Evolutionary conservation across 2,888 invertebrate species (phyloP).

Genomic region (Meiosimyza platycephala): DNA sequence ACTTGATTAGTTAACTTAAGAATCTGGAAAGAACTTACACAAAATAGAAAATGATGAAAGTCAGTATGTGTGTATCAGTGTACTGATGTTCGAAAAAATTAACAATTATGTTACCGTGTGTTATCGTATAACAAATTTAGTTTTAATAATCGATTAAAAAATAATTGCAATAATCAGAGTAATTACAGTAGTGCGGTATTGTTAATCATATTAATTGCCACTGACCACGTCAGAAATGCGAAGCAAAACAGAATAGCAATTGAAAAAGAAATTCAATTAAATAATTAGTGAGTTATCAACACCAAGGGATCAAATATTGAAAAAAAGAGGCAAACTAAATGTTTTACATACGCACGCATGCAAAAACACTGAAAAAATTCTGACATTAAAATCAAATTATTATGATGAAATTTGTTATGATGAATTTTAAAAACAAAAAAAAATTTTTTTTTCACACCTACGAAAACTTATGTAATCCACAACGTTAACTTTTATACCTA

Average conservation of each 20-base stretch:
- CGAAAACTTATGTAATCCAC: background rate
- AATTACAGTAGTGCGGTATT: background rate
- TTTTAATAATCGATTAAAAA: no score
- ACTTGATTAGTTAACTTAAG: no score
- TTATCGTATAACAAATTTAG: no score
- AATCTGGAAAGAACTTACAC: no score
- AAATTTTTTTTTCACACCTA: no score
- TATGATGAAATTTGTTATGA: background rate
- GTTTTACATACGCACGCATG: slow-evolving; percentile 17
- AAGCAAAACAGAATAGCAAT: slow-evolving; percentile 11
- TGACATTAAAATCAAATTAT: background rate
- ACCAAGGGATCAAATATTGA: slow-evolving; percentile 10
- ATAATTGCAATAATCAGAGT: no score
- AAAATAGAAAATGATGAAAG: no score
- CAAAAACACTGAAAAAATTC: background rate
- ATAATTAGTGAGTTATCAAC: slow-evolving; percentile 30
- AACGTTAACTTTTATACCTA: background rate
- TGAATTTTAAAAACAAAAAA: background rate
- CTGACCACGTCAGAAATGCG: background rate
- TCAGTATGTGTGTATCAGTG: no score
- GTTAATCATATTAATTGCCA: slow-evolving; percentile 4
- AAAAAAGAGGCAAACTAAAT: background rate
- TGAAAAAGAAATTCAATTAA: slow-evolving; percentile 29
- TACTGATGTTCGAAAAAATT: no score
- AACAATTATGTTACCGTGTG: no score